Base-by-base conservation (phyloP, 2,888 invertebrate species). In the Dromius quadrimaculatus region DNA sequence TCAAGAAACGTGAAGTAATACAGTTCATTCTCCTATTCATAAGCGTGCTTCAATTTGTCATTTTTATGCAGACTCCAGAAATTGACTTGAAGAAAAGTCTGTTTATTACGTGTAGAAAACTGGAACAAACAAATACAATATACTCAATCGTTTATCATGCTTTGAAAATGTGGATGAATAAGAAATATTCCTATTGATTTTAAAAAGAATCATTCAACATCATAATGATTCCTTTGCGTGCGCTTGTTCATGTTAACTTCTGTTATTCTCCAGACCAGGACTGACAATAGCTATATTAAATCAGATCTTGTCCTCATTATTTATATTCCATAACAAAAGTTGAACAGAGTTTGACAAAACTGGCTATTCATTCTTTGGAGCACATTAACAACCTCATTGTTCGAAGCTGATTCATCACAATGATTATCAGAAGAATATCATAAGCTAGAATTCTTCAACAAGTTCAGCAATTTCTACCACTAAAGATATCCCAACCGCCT, bases 251-350 rank as follows among this genome's bases (percentile, higher is more conserved):
- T 23, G 28, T 50, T 57, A 32, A 57, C 57, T 57, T 11, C 11
- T 34, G 36, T 34, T 59, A 36, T 57, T 32, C 32, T 22, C 57
- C 17, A 36, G 34, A 15, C 23, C 28, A 36, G 19, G 36, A 36
- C 59, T 59, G 59, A 59, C 59, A 59, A 59, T 59, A 59, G 20
- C 20, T 57, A 59, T 59, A 59, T 59, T 59, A 59, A 59, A 59
- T 59, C 59, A 36, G 36, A 59, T 36, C 59, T 20, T 59, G 59
- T 59, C 59, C 36, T 59, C 59, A 59, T 59, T 59, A 59, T 59
- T 59, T 36, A 59, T 59, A 59, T 34, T 59, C 28, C 59, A 59
- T 54, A 54, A 28, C 50, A 9, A 3, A 54, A 54, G 50, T 28
- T 54, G 23, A 28, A 54, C 28, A 28, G 19, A 54, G 28, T 8